These are phyloP conservation scores for Calameuta pallipes DNA, from an alignment of 2,888 invertebrate genomes.

Conservation along the genomic window DNA sequence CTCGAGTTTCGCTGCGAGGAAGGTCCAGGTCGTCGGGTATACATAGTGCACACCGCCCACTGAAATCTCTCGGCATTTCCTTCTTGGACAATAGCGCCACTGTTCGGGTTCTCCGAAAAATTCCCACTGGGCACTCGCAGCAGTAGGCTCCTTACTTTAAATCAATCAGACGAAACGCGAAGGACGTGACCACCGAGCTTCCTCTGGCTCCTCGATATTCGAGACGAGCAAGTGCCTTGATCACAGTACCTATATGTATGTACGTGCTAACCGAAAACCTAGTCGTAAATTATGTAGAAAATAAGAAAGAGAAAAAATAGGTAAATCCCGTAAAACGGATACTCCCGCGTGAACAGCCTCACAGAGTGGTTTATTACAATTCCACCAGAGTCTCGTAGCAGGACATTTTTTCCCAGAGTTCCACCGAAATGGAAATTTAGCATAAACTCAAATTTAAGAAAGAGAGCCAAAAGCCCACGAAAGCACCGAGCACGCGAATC, in stretches of 20 bases:
- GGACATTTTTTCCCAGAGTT: not conserved
- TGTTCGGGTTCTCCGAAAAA: too few species aligned
- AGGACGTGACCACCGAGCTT: too few species aligned
- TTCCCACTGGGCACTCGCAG: too few species aligned
- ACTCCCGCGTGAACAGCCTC: not conserved
- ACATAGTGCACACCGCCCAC: too few species aligned
- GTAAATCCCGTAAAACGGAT: not conserved
- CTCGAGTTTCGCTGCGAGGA: too few species aligned
- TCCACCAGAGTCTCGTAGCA: not conserved
- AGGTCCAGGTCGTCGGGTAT: too few species aligned
- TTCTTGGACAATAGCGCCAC: too few species aligned
- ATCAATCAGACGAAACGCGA: too few species aligned
- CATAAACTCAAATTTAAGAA: not conserved
- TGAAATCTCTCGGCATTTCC: too few species aligned
- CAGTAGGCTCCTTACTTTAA: too few species aligned
- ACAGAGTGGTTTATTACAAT: not conserved
- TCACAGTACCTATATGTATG: too few species aligned
- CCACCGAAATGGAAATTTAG: not conserved
- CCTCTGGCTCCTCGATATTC: not conserved
- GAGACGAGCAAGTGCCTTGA: not conserved
- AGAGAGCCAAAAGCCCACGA: not conserved
- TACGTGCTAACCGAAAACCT: too few species aligned
- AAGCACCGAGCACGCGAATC: not conserved
- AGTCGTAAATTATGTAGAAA: not conserved
- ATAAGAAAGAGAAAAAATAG: not conserved